Conservation (phyloP, 2,888 invertebrate species). For the Tipula confusa region DNA sequence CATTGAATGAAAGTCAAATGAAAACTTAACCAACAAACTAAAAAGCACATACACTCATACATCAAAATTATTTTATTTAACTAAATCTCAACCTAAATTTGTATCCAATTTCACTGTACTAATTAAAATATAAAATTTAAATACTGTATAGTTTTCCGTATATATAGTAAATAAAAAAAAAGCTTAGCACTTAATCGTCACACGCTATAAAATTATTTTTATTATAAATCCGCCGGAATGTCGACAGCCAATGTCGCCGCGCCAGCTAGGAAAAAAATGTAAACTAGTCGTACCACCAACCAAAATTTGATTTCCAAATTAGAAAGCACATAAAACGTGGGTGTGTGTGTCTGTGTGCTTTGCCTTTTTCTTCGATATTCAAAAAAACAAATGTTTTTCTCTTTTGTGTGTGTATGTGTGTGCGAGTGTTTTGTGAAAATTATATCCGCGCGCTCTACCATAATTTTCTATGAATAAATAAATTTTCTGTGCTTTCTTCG, state of each 20-base stretch:
- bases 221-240: conserved; percentile 28
- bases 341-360: neutral
- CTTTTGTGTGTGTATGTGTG: neutral
- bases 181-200: conserved; percentile 12
- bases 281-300: conserved; percentile 3
- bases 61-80: neutral
- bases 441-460: neutral
- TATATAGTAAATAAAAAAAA: neutral
- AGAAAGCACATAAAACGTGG: neutral
- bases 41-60: neutral
- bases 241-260: conserved; percentile 26
- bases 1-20: conserved; percentile 12
- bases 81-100: neutral
- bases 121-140: neutral
- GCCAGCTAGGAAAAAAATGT: neutral
- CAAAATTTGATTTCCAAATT: neutral
- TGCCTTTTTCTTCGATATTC: neutral
- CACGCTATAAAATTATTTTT: conserved; percentile 15
- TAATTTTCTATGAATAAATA: conserved; percentile 3
- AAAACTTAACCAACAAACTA: neutral
- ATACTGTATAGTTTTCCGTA: neutral
- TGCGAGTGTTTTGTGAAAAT: neutral
- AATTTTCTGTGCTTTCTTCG: neutral
- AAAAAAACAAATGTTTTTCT: neutral
- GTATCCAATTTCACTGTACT: conserved; percentile 13